phyloP scores from a whole-genome alignment of 2,797 vertebrate genomes.

The Graptemys geographica region DNA sequence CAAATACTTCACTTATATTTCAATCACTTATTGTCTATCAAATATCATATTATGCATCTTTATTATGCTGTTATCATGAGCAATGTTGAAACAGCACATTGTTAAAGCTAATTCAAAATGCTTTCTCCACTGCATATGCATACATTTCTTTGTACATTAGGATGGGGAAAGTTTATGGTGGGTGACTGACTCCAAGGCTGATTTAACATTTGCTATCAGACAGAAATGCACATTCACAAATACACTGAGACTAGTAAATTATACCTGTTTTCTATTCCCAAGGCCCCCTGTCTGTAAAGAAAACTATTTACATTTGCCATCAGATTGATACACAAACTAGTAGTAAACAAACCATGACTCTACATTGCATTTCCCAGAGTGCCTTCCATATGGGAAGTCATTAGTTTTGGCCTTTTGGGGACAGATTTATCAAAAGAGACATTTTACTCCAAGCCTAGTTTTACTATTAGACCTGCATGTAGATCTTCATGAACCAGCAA shows the following conservation, averaged over 20 bases:
- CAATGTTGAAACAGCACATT: constrained; percentile 45
- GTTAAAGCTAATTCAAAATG: constrained; percentile 78
- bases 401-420: constrained; percentile 75
- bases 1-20: constrained; percentile 77
- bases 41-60: background rate
- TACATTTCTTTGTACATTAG: background rate
- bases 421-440: constrained; percentile 73
- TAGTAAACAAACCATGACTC: constrained; percentile 66
- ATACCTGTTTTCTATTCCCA: constrained; percentile 76
- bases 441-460: constrained; percentile 58
- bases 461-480: constrained; percentile 37
- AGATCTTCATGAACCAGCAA: constrained; percentile 49
- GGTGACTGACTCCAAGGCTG: constrained; percentile 75
- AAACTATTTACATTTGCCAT: constrained; percentile 75
- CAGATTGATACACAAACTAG: constrained; percentile 68
- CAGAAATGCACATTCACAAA: constrained; percentile 79
- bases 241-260: constrained; percentile 74
- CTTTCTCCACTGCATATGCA: constrained; percentile 24
- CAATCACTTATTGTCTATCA: constrained; percentile 71
- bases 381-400: constrained; percentile 68
- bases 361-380: constrained; percentile 69
- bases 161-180: constrained; percentile 61
- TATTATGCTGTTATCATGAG: constrained; percentile 1
- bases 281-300: constrained; percentile 58
- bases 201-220: constrained; percentile 77